Base-by-base conservation (phyloP, 2,888 invertebrate species). In the Lepidocyrtinus sp. region DNA sequence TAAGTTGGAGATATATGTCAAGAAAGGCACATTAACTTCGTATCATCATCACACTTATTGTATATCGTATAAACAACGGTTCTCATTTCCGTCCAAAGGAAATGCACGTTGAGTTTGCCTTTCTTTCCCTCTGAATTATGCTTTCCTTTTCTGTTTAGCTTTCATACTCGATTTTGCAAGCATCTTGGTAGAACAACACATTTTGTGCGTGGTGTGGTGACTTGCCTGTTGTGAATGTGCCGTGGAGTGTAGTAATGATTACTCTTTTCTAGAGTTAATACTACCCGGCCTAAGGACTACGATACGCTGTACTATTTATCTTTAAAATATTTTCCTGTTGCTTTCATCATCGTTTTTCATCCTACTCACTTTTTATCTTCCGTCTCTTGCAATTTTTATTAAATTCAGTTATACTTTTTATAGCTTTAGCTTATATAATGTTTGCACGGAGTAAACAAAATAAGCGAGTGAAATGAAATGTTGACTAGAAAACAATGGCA, bases 221-320 rank as follows among this genome's bases (percentile, higher is more conserved):
- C 55, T 59, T 21, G 61, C 67, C 68, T 17, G 68, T 68, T 68
- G 67, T 68, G 61, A 74, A 74, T 67, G 67, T 67, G n/a, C 62
- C 61, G 68, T 68, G 21, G 61, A 75, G 68, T 68, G 62, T 68
- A 75, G 46, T 67, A 75, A 75, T 75, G 62, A 75, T 46, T 68
- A 69, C 63, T n/a, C n/a, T n/a, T n/a, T n/a, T n/a, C n/a, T n/a
- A n/a, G n/a, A n/a, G 69, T 50, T 55, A 74, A 61, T 64, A 61
- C 68, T n/a, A 36, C 36, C 5, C 36, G 72, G 72, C 67, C 55
- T 61, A 59, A 68, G 27, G 46, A 61, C 27, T 67, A 68, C 46
- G 61, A 21, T 26, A 25, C 27, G 36, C n/a, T n/a, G n/a, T n/a
- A 5, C 55, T 63, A 59, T 15, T 19, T 36, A 61, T 36, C 36